phyloP scores from a whole-genome alignment of 2,113 vertebrate species.

The Uria lomvia region DNA sequence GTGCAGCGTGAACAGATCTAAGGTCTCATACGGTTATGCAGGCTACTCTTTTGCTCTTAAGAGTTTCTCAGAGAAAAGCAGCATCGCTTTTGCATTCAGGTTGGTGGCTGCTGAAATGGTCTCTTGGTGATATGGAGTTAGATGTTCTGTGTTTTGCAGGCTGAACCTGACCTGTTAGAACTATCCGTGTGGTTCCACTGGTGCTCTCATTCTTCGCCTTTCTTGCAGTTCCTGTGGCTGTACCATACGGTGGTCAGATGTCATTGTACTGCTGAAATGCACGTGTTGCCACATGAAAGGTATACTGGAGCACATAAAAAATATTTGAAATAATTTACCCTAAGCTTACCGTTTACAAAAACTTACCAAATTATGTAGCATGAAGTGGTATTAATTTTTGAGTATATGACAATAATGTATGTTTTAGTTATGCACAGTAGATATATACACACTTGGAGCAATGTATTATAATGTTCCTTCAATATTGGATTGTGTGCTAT shows the following conservation, averaged over 20 bases:
- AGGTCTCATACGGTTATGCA: background rate
- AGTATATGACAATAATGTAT: background rate
- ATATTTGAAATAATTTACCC: background rate
- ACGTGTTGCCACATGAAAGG: fast-evolving
- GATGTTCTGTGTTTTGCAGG: background rate
- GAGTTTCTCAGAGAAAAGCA: background rate
- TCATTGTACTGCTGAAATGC: background rate
- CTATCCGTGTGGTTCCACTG: background rate
- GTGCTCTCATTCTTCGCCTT: background rate
- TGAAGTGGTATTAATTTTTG: background rate
- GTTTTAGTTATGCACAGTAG: background rate
- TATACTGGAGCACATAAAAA: background rate
- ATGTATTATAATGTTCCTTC: background rate
- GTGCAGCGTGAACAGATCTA: background rate
- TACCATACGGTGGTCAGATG: too few relatives aligned
- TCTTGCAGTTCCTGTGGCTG: background rate
- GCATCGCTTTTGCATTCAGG: background rate
- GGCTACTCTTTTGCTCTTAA: background rate
- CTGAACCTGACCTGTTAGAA: background rate
- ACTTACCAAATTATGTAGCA: background rate
- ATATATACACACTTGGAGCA: background rate
- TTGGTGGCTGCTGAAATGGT: background rate
- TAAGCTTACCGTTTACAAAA: background rate
- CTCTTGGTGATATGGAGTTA: background rate
- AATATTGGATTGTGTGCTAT: background rate